phyloP scores from a whole-genome alignment of 2,888 invertebrate genomes.

The Arrhopalites spinosus region DNA sequence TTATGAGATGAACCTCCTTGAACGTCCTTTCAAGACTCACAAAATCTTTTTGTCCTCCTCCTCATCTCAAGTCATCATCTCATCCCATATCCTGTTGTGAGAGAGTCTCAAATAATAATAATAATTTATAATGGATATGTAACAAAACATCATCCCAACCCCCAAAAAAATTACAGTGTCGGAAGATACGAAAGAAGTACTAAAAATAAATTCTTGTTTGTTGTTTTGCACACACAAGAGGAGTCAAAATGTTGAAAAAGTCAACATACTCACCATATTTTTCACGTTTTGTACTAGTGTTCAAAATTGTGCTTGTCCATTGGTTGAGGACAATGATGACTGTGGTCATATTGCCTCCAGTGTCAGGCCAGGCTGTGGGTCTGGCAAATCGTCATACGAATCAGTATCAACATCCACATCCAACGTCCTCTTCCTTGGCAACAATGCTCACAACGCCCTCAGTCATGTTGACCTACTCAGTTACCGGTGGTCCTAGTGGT shows the following conservation, averaged over 20 bases:
- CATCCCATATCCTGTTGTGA: no score
- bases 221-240: background rate
- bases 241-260: background rate
- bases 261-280: background rate
- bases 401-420: background rate
- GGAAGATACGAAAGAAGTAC: background rate
- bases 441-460: background rate
- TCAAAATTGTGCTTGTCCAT: background rate
- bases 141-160: background rate
- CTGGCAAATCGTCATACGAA: slow-evolving; percentile 1
- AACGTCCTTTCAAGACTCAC: background rate
- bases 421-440: background rate
- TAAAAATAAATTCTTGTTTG: background rate
- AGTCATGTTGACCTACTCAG: background rate
- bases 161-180: background rate
- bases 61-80: background rate
- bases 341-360: background rate
- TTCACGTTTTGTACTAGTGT: background rate
- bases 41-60: background rate
- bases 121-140: no score
- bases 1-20: background rate
- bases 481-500: background rate
- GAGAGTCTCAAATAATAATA: no score
- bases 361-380: slow-evolving; percentile 11
- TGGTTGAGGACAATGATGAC: background rate